A percentile compares a stretch with the other conserved stretches of the same genome.
Conservation (phyloP, 2,888 invertebrate species). For the Plagodis dolabraria region DNA sequence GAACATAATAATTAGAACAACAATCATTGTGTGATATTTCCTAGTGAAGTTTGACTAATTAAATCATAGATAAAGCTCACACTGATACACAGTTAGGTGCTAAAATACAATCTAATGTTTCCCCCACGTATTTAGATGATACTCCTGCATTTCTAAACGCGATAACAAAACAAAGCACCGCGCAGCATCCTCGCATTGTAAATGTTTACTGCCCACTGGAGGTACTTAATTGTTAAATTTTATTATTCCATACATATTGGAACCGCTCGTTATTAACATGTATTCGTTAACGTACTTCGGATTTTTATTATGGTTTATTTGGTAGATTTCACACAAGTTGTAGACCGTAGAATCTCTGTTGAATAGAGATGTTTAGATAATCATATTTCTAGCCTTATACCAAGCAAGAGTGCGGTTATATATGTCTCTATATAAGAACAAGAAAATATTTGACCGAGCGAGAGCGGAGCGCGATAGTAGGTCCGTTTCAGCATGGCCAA, state of each 20-base stretch:
- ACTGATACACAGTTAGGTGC: constrained; percentile 28
- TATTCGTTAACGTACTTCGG: constrained; percentile 45
- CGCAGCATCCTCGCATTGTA: constrained; percentile 44
- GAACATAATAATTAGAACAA: no score
- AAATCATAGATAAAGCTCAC: constrained; percentile 14
- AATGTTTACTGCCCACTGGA: constrained; percentile 57
- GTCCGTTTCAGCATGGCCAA: no score
- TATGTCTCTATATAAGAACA: no score
- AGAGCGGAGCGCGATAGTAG: no score
- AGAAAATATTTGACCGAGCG: no score
- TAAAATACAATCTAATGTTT: constrained; percentile 33
- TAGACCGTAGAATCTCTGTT: not conserved
- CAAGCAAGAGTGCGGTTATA: no score
- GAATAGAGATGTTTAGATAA: no score
- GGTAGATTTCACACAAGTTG: constrained; percentile 14
- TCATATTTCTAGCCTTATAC: no score
- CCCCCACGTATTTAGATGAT: constrained; percentile 16
- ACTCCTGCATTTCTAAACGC: not conserved
- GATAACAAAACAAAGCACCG: constrained; percentile 15
- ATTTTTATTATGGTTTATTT: constrained; percentile 43
- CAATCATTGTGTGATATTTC: no score
- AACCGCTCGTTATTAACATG: constrained; percentile 40
- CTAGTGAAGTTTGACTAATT: constrained; percentile 2
- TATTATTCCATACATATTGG: constrained; percentile 39
- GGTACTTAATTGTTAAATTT: constrained; percentile 43